Evolutionary conservation across 2,113 vertebrate genomes (phyloP), one percentile per base, ranked within the genome.

Genomic region (Malurus elegans): DNA sequence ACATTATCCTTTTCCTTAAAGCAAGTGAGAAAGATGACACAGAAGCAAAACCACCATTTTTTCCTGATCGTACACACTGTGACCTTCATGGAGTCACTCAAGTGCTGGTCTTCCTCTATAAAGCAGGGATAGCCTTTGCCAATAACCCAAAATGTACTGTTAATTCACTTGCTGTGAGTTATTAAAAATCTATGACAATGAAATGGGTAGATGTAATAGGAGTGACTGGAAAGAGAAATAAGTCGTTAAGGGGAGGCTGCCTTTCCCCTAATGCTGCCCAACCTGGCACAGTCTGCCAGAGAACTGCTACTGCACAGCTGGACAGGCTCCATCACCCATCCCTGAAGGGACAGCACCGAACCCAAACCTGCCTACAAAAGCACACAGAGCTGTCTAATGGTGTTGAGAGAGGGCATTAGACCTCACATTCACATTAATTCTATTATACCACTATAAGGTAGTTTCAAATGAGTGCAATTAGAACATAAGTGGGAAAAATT

Each of bases 401-500:
- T 58, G 50, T n/a, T 66, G 25, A 34, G 67, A 83, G 62, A 57
- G 45, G 21, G 29, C 78, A 91, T 64, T 78, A 70, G 65, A 71
- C 32, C 34, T 70, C 15, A 74, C 7, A 58, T 17, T 87, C 38
- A 50, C 18, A 60, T 84, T 92, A 78, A 70, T 80, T 91, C 56
- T 58, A 50, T 75, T 85, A 38, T 26, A 78, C 8, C 10, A n/a
- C 57, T 86, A 19, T 45, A 51, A 54, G 7, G 20, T 36, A 64
- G 29, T 73, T 94, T 81, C 60, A 81, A 95, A 51, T 44, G 28
- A 70, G 15, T 45, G 38, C 79, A 95, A 80, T 88, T 91, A 95
- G 40, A 42, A 83, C 47, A 64, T 50, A 45, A 83, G 12, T 16
- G 25, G 17, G 6, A 1, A 17, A 83, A 75, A 60, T 73, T 48